Base-by-base conservation (phyloP, 2,797 vertebrate genomes). In the Argentina silus region DNA sequence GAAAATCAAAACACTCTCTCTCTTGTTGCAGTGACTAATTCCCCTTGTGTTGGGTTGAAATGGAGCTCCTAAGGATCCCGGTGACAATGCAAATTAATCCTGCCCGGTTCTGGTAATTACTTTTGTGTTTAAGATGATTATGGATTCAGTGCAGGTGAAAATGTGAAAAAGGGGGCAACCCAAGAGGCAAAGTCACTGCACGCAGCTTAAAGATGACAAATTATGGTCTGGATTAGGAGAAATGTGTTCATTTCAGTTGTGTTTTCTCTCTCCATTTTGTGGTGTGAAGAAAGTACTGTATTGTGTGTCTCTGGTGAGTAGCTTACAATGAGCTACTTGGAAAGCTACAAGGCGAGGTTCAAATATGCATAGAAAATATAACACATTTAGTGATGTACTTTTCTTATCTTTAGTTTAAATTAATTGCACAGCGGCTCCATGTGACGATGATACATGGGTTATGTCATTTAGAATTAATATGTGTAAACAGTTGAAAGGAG, bases 1-100 rank as follows among this genome's bases (percentile, higher is more conserved):
- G 80, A 89, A 90, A 90, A 91, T 84, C 83, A 88, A 90, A 93
- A 86, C 86, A 83, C 78, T 87, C 79, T 86, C 75, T 86, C 75
- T 81, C 70, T 86, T 69, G 64, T 78, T 71, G 72, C 78, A 72
- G 71, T 56, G 72, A 9, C 19, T 83, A 80, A 77, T 77, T 79
- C 80, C 83, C 82, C 84, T 77, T 80, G 80, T 78, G 81, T 79
- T 78, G 66, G 78, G 82, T 77, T 84, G 48, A 27, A 80, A 81
- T 78, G 79, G 78, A 69, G 63, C 70, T 72, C 61, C 78, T 43
- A 84, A 76, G 72, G 78, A 85, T 87, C 84, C 48, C 21, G 21
- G 27, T 67, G 75, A 89, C 80, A 82, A 76, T 81, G 79, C 67
- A 78, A 85, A 80, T 90, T 78, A 78, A 74, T 81, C 76, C 19